Evolutionary conservation across 1,140 invertebrate genomes (phyloP).

Genomic region (Drosophila parvula): DNA sequence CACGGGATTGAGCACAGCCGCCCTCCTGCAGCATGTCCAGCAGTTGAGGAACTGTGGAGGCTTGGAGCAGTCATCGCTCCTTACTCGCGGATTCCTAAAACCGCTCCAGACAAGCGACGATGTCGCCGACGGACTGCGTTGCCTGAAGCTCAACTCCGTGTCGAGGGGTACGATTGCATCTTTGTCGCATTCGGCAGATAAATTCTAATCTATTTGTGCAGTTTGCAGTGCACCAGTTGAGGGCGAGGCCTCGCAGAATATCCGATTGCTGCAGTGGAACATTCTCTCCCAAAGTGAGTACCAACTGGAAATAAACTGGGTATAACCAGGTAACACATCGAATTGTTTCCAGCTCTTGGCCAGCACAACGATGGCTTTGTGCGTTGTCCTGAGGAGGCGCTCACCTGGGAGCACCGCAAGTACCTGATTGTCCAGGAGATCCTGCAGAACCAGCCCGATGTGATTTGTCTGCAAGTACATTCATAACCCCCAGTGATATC

Average conservation of each 20-base stretch:
- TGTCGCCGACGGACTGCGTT: constrained; percentile 81
- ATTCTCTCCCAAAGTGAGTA: constrained; percentile 89
- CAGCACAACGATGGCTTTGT: constrained; percentile 90
- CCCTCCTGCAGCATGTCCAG: constrained; percentile 86
- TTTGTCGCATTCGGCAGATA: neutral
- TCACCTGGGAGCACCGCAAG: constrained; percentile 89
- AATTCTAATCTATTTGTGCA: constrained; percentile 15
- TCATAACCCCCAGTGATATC: neutral
- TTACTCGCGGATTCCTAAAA: constrained; percentile 72
- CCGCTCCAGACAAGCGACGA: constrained; percentile 52
- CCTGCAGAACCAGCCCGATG: constrained; percentile 88
- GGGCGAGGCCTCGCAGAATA: constrained; percentile 62
- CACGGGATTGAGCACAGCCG: constrained; percentile 84
- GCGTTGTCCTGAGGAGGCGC: constrained; percentile 88
- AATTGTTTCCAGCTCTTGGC: constrained; percentile 87
- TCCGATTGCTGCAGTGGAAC: constrained; percentile 91
- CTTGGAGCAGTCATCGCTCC: constrained; percentile 59
- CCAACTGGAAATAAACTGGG: neutral
- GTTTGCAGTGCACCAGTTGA: constrained; percentile 65
- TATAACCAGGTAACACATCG: too few species aligned
- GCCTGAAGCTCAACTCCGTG: constrained; percentile 84
- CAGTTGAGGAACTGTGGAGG: constrained; percentile 61
- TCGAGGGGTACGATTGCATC: constrained; percentile 61
- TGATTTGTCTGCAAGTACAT: constrained; percentile 89
- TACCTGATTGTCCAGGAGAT: constrained; percentile 90